Percentiles rank a stretch among this genome's conserved stretches.
Conservation (phyloP, 2,113 vertebrate species). For the Coptodon rendalli region DNA sequence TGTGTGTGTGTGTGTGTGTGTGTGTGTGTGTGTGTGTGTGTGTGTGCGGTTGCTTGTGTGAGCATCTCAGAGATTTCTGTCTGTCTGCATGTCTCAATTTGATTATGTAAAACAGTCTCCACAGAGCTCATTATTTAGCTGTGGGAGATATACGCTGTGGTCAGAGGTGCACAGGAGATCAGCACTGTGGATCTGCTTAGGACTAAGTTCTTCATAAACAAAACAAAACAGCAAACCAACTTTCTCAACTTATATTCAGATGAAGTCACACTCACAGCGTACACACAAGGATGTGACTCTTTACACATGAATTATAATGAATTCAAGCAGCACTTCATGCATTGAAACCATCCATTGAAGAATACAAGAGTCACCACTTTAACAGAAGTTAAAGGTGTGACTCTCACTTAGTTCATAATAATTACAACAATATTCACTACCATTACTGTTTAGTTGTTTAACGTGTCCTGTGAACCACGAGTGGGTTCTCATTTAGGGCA, state of each 20-base stretch:
- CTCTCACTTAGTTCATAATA: not conserved
- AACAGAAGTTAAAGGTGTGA: not conserved
- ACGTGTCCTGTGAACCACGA: not conserved
- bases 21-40: too few species aligned
- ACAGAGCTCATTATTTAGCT: conserved; percentile 23
- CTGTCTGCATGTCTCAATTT: not conserved
- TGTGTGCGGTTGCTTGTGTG: not conserved
- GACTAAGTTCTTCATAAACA: not conserved
- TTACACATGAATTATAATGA: not conserved
- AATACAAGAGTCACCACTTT: not conserved
- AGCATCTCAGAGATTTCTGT: not conserved
- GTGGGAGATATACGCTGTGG: not conserved
- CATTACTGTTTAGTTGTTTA: not conserved
- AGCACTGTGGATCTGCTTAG: not conserved
- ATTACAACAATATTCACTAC: not conserved
- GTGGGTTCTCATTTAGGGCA: not conserved
- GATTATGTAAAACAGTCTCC: conserved; percentile 26
- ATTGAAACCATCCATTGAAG: not conserved
- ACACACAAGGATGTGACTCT: not conserved
- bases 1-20: not conserved
- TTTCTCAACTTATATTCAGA: not conserved
- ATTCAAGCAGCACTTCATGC: not conserved
- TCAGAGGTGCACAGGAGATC: not conserved
- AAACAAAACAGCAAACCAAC: not conserved
- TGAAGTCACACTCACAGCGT: not conserved